phyloP scores from a whole-genome alignment of 2,113 vertebrate genomes.

The Colossoma macropomum region DNA sequence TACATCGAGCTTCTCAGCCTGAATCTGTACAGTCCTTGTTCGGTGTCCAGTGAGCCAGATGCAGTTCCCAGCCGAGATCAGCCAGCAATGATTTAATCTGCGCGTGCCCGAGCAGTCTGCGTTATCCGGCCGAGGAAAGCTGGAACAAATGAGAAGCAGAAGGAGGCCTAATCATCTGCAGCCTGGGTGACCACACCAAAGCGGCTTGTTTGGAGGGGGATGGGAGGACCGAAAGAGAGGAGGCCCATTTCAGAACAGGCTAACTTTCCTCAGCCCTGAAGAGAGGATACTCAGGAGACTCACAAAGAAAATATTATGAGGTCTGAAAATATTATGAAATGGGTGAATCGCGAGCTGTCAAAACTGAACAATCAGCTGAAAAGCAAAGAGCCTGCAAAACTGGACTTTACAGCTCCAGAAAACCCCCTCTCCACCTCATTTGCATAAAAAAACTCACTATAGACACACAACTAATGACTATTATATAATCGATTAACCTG shows the following conservation, averaged over 20 bases:
- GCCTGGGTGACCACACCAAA: conserved; percentile 63
- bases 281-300: conserved; percentile 64
- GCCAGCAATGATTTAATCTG: conserved; percentile 38
- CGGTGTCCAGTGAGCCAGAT: conserved; percentile 35
- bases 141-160: conserved; percentile 54
- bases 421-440: background rate
- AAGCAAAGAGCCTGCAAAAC: background rate
- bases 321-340: conserved; percentile 17
- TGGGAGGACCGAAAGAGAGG: background rate
- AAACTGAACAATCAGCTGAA: conserved; percentile 22
- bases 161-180: conserved; percentile 59
- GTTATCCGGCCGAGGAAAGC: conserved; percentile 49
- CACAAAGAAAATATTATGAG: conserved; percentile 56
- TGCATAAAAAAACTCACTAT: too few relatives aligned
- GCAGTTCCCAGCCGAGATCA: conserved; percentile 41
- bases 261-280: background rate
- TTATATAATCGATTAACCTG: too few relatives aligned
- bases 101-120: background rate
- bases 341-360: conserved; percentile 30
- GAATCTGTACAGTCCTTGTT: background rate
- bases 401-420: background rate
- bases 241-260: background rate
- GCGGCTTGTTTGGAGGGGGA: background rate
- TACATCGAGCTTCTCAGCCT: background rate
- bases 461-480: too few relatives aligned